Evolutionary conservation across 2,797 vertebrate genomes (phyloP), one percentile per base, ranked within the genome.

Genomic region (Anabas testudineus): DNA sequence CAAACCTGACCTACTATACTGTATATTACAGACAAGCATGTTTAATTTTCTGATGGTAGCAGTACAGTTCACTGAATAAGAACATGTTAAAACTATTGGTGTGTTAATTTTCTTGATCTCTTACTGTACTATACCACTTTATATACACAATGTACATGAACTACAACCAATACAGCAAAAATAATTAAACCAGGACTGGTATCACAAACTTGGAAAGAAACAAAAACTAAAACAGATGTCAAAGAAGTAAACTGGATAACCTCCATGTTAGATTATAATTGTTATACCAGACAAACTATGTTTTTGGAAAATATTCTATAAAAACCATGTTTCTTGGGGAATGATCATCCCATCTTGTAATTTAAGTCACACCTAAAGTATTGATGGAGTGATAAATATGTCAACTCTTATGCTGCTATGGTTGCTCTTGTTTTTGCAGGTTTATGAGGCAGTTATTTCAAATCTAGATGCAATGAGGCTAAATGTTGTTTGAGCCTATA

Each of bases 401-500:
- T 47, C 7, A 0, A 32, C 19, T 21, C 3, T 32, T 22, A 28
- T 12, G 18, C 32, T 58, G n/a, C 48, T 8, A 12, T 55, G 10
- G 22, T 26, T 10, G 34, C 1, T 9, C 9, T 12, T 39, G n/a
- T 28, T 56, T 34, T 10, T 10, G 14, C 14, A 7, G 3, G 3
- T 2, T 39, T 1, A 59, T 7, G 2, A 22, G 37, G 28, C 32
- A 74, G 49, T 49, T 37, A 43, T 21, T 14, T 51, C 34, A 53
- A 16, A 47, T 48, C 19, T 30, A 39, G 3, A 6, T 58, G 28
- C 12, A 47, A 37, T 30, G 51, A 55, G 37, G 24, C 37, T 56
- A 42, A 49, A 52, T 10, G 37, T 36, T 37, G 12, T 34, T 59
- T 14, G n/a, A 42, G 42, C 45, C 46, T 52, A 55, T 52, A 7